These are phyloP conservation scores for Theristicus caerulescens DNA, from an alignment of 2,113 vertebrate genomes.

Conservation along the genomic window DNA sequence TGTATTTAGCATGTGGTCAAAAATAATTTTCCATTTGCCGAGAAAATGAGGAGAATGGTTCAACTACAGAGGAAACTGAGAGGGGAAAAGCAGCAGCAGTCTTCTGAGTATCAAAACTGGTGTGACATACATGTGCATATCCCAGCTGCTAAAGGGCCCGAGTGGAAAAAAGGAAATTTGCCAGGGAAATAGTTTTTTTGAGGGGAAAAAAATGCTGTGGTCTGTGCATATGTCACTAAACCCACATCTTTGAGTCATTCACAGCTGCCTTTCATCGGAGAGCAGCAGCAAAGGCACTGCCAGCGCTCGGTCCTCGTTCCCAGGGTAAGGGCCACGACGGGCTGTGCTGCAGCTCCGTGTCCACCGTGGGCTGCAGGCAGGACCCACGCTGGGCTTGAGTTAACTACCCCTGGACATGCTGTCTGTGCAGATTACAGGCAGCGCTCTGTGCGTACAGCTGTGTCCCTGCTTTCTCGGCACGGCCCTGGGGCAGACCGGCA, in stretches of 20 bases:
- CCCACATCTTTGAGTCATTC: background rate
- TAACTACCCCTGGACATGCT: background rate
- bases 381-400: background rate
- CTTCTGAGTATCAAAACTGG: background rate
- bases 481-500: background rate
- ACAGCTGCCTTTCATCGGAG: background rate
- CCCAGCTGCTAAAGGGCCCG: background rate
- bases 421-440: background rate
- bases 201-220: fast-evolving
- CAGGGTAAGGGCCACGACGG: fast-evolving
- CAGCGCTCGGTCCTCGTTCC: background rate
- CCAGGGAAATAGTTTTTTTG: background rate
- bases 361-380: background rate
- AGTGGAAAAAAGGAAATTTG: background rate
- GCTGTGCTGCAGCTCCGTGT: fast-evolving
- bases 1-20: background rate
- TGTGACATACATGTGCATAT: background rate
- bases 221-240: background rate
- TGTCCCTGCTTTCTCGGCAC: background rate
- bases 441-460: background rate
- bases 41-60: background rate
- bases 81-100: background rate
- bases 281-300: background rate
- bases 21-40: background rate
- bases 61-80: background rate